Evolutionary conservation across 2,888 invertebrate species (phyloP).

Genomic region (Branchipolynoe longqiensis): DNA sequence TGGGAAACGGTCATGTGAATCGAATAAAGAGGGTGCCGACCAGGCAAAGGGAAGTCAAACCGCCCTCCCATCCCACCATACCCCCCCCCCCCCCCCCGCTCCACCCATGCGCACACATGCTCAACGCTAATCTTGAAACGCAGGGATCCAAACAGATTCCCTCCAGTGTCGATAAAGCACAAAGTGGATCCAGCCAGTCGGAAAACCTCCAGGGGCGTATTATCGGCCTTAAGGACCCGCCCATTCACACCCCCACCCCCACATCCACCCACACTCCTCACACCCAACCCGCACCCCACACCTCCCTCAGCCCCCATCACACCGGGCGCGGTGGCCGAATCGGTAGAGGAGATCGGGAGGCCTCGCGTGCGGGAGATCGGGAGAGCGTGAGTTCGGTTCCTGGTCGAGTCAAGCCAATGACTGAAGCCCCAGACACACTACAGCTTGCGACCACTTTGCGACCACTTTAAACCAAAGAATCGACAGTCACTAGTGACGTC

Average conservation of each 20-base stretch:
- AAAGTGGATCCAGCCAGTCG: neutral
- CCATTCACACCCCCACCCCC: neutral
- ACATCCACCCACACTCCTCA: neutral
- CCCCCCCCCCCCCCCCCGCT: neutral
- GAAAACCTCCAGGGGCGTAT: constrained; percentile 18
- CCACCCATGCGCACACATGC: neutral
- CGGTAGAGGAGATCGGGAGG: neutral
- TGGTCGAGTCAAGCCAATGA: too few species aligned
- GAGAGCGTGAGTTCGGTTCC: too few species aligned
- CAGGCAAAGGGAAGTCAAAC: neutral
- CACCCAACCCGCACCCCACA: neutral
- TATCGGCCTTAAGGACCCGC: constrained; percentile 1
- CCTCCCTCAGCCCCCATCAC: neutral
- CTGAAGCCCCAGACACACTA: too few species aligned
- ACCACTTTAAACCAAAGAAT: too few species aligned
- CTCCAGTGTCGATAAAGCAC: neutral
- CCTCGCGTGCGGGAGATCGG: too few species aligned
- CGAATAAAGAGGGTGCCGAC: neutral
- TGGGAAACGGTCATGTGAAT: too few species aligned
- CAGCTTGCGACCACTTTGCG: too few species aligned
- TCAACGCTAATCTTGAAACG: neutral
- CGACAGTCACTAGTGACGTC: too few species aligned
- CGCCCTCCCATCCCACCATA: neutral
- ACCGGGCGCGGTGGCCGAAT: neutral
- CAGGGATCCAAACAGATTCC: constrained; percentile 37